Conservation (phyloP, 2,888 invertebrate species). For the Gasteruption jaculator region DNA sequence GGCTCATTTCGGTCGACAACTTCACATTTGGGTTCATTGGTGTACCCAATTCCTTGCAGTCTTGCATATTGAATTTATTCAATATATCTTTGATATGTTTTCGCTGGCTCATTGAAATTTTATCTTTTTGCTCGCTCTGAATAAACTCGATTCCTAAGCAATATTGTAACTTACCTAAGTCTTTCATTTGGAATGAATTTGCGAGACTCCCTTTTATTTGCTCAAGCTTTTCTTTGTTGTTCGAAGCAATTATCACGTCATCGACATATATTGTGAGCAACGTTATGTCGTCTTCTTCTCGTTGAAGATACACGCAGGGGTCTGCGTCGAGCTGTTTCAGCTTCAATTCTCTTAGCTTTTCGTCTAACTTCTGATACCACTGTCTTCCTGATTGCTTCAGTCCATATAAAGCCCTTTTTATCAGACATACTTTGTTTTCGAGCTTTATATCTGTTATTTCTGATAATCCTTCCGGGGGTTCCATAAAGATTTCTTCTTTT, state of each 20-base stretch:
- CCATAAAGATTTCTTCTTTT: constrained; percentile 21
- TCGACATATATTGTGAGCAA: constrained; percentile 29
- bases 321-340: constrained; percentile 17
- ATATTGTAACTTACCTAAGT: constrained; percentile 20
- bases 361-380: constrained; percentile 22
- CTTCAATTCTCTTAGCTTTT: constrained; percentile 17
- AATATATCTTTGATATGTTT: constrained; percentile 15
- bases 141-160: constrained; percentile 27
- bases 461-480: constrained; percentile 16
- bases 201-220: constrained; percentile 16
- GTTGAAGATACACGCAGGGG: constrained; percentile 22
- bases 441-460: constrained; percentile 15
- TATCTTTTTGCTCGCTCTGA: constrained; percentile 2
- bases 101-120: constrained; percentile 12
- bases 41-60: constrained; percentile 16
- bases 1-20: not conserved
- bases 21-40: constrained; percentile 20
- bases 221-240: constrained; percentile 12
- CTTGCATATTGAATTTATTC: constrained; percentile 19
- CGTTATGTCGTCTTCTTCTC: constrained; percentile 13
- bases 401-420: constrained; percentile 25
- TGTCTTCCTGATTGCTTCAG: constrained; percentile 24
- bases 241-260: constrained; percentile 27
- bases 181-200: constrained; percentile 20
- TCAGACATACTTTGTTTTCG: constrained; percentile 19